Evolutionary conservation across 2,888 invertebrate species (phyloP), one percentile per base, ranked within the genome.

Genomic region (Noctua comes): DNA sequence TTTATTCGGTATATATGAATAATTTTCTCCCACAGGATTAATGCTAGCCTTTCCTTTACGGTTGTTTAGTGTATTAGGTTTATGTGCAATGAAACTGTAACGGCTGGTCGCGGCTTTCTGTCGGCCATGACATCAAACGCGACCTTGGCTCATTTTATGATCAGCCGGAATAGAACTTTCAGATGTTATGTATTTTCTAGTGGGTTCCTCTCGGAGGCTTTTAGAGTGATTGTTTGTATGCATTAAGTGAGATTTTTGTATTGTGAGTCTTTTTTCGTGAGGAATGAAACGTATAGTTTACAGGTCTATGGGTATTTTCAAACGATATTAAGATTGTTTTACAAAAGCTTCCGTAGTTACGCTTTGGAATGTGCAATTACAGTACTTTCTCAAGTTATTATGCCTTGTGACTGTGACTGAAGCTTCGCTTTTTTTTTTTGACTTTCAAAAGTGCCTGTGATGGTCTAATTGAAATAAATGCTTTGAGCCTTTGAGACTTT

Each of bases 71-170:
- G 81, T 81, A 88, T 82, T 77, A 88, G 73, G 77, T 87, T 87
- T 87, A 87, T 84, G 82, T 76, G 80, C 82, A 81, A 86, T 88
- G 76, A 88, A 87, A 88, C 27, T 11, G 73, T 75, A 77, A 88
- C 79, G 81, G 76, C 77, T 77, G 79, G 85, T 70, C 76, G 74
- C 77, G 48, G 72, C 68, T 54, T 69, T 59, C 80, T 64, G 69
- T 64, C 59, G 76, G n/a, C 76, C 76, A 36, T 73, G 75, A 86
- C 83, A 85, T 76, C 70, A 82, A 79, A 70, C 36, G 24, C 62
- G 82, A 75, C 86, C 88, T 87, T 83, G 68, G 10, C 64, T 69
- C 8, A n/a, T 69, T 87, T 87, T 87, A 86, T 79, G 86, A 76
- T 40, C 51, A 64, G 82, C 64, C 68, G 73, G 46, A 76, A 73